Percentiles rank a stretch among this genome's conserved stretches.
Evolutionary conservation across 2,797 vertebrate species (phyloP).

Genomic region (Gymnoscopelus braueri): DNA sequence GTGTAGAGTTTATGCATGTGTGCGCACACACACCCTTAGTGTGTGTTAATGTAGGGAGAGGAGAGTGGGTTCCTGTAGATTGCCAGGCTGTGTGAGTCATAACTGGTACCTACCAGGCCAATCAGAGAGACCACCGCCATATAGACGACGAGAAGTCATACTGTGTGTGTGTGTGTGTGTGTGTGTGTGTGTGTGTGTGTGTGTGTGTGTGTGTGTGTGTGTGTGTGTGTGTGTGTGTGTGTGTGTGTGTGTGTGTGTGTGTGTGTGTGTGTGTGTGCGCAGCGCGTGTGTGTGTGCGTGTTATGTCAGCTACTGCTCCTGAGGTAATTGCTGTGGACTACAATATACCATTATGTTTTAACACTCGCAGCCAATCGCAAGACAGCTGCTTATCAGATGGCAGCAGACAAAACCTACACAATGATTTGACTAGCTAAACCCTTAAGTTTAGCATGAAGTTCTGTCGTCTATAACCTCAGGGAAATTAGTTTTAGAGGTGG

Average conservation of each 20-base stretch:
- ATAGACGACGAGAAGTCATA: conserved; percentile 3
- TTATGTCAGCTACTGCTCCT: neutral
- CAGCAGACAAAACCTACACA: neutral
- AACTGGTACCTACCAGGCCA: conserved; percentile 19
- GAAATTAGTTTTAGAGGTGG: too few species aligned
- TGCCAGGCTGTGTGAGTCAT: conserved; percentile 39
- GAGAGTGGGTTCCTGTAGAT: conserved; percentile 20
- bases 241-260: neutral
- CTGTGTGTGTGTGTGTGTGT: neutral
- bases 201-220: neutral
- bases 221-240: conserved; percentile 4
- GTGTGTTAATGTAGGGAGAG: neutral
- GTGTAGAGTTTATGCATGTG: conserved; percentile 29
- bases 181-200: neutral
- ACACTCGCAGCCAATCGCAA: too few species aligned
- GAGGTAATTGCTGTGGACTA: conserved; percentile 21
- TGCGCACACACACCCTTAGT: neutral
- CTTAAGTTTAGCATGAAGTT: too few species aligned
- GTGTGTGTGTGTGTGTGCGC: neutral
- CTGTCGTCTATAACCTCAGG: too few species aligned
- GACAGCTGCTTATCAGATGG: neutral
- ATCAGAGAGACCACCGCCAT: neutral
- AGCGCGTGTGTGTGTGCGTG: neutral
- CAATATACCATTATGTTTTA: neutral
- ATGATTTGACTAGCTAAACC: too few species aligned